Conservation (phyloP, 2,888 invertebrate genomes). For the Sussaba pulchella region DNA sequence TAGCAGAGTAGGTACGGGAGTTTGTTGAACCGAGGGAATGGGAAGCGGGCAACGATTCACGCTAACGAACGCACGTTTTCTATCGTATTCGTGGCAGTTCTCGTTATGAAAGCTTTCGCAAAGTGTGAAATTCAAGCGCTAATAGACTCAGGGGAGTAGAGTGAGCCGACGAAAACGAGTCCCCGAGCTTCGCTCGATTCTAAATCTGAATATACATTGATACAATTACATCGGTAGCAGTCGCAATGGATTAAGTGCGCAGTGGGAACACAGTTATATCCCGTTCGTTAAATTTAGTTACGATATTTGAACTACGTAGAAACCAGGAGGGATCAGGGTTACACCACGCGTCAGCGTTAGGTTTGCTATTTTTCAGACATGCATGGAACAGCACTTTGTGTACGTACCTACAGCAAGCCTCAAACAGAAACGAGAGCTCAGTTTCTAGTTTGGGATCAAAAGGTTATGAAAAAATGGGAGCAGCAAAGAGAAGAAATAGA, state of each 20-base stretch:
- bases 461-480: too few species aligned
- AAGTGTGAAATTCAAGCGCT: slow-evolving; percentile 38
- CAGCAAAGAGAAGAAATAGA: too few species aligned
- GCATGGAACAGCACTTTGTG: too few species aligned
- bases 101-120: slow-evolving; percentile 21
- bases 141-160: slow-evolving; percentile 21
- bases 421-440: too few species aligned
- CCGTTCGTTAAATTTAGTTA: background rate
- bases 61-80: slow-evolving; percentile 27
- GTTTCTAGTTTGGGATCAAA: too few species aligned
- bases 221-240: background rate
- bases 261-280: background rate
- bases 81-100: background rate
- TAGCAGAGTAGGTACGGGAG: background rate
- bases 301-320: background rate
- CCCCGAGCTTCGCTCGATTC: slow-evolving; percentile 3
- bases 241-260: too few species aligned
- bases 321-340: too few species aligned
- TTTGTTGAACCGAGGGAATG: background rate
- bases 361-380: too few species aligned
- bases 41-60: background rate
- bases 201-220: slow-evolving; percentile 2
- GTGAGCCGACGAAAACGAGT: slow-evolving; percentile 10
- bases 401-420: too few species aligned
- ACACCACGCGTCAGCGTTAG: too few species aligned